Percentiles rank a stretch among this genome's conserved stretches.
Conservation (phyloP, 2,113 vertebrate species). For the Lepus americanus region DNA sequence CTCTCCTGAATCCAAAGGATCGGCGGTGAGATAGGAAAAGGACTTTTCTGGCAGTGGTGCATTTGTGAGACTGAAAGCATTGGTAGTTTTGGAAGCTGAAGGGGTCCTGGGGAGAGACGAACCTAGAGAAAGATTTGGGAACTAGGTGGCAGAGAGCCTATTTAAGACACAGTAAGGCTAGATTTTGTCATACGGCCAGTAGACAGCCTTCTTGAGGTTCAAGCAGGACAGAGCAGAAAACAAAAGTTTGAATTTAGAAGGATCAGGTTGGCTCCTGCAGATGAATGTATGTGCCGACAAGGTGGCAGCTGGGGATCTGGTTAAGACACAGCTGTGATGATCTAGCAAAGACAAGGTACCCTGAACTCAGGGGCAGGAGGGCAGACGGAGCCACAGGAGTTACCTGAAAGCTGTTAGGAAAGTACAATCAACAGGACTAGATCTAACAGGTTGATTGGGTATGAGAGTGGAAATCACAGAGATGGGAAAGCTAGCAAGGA, state of each 20-base stretch:
- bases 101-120: background rate
- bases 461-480: background rate
- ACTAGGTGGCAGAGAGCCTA: background rate
- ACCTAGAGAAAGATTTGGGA: background rate
- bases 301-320: background rate
- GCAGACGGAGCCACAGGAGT: background rate
- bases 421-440: background rate
- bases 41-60: background rate
- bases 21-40: background rate
- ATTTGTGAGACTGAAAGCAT: background rate
- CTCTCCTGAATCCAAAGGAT: background rate
- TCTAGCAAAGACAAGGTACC: background rate
- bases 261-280: background rate
- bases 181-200: background rate
- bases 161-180: background rate
- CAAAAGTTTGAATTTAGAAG: background rate
- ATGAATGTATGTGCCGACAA: background rate
- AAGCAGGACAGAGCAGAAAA: background rate
- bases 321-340: background rate
- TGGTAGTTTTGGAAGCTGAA: background rate
- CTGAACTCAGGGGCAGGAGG: too few relatives aligned
- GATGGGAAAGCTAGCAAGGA: background rate
- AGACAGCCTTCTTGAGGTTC: background rate
- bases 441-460: background rate
- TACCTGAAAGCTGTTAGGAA: background rate